Evolutionary conservation across 1,140 invertebrate genomes (phyloP), one percentile per base, ranked within the genome.

Genomic region (Drosophila lowei): DNA sequence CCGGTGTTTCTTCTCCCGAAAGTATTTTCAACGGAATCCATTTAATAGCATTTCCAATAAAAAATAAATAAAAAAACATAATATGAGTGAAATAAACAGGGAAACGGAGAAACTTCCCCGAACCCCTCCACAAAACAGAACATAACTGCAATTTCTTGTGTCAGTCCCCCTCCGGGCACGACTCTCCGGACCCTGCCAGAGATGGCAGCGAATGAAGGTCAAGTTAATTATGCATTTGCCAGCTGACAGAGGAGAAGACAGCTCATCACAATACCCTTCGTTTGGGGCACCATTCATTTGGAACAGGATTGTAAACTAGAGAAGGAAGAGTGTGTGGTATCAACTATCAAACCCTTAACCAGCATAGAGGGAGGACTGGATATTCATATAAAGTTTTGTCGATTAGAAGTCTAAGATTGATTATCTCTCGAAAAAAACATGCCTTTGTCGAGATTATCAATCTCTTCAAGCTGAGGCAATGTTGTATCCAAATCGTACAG

Each of bases 211-310:
- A 68, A 34, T 67, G 78, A 85, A 85, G 77, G 81, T 80, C 77
- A 74, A 21, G 64, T 74, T 81, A 86, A 86, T 85, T 75, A 85
- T 80, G 81, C 81, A 85, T 85, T 86, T 78, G 77, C 75, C 77
- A 85, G 83, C 83, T 77, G 77, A 73, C 70, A 46, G 46, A 34
- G 30, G 47, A 44, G 25, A 23, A 11, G 42, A 38, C 34, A 38
- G 34, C 34, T 38, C 34, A 38, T 38, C 34, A 38, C 2, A 38
- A 38, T 38, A 38, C 34, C 11, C 34, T 38, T 3, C 30, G 8
- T 34, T 30, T 11, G 30, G 8, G 30, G 30, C 11, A 34, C 1
- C 8, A 9, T 34, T 34, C 9, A 13, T 13, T 28, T 25, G 58
- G 34, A 60, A 28, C 34, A 53, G 28, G 52, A 59, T 34, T 23